Conservation (phyloP, 2,888 invertebrate species). For the Pristionchus fissidentatus region DNA sequence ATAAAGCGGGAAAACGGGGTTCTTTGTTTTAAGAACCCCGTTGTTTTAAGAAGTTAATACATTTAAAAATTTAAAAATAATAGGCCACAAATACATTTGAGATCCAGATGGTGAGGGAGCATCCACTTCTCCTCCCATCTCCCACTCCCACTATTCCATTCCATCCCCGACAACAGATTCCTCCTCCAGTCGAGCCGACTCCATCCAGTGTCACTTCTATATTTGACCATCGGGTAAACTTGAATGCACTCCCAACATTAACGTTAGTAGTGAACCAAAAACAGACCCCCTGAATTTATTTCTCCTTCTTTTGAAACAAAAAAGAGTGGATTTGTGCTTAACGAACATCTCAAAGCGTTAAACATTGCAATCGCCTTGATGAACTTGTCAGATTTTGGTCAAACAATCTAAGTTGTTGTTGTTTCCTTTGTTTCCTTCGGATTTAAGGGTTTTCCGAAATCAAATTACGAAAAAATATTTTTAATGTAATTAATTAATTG, state of each 20-base stretch:
- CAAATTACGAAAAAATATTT: no score
- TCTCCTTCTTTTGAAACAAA: no score
- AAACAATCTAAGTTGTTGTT: no score
- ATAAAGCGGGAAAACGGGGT: no score
- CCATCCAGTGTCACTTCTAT: neutral
- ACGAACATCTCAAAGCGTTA: no score
- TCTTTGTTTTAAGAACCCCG: neutral
- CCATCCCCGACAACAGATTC: slow-evolving; percentile 2
- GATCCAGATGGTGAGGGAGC: neutral
- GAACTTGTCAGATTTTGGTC: no score
- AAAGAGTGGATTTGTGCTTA: no score
- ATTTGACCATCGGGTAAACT: neutral
- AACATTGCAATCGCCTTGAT: neutral
- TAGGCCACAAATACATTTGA: neutral
- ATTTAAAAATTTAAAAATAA: neutral
- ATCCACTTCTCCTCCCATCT: neutral
- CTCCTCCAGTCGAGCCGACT: neutral
- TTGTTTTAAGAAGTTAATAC: no score
- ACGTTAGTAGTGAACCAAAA: neutral
- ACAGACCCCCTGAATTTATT: no score
- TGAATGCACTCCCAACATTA: neutral
- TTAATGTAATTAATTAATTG: no score
- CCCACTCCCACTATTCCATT: neutral
- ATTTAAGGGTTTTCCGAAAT: neutral
- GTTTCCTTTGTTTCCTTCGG: neutral